Conservation (phyloP, 2,888 invertebrate genomes). For the Athrips mouffetella region DNA sequence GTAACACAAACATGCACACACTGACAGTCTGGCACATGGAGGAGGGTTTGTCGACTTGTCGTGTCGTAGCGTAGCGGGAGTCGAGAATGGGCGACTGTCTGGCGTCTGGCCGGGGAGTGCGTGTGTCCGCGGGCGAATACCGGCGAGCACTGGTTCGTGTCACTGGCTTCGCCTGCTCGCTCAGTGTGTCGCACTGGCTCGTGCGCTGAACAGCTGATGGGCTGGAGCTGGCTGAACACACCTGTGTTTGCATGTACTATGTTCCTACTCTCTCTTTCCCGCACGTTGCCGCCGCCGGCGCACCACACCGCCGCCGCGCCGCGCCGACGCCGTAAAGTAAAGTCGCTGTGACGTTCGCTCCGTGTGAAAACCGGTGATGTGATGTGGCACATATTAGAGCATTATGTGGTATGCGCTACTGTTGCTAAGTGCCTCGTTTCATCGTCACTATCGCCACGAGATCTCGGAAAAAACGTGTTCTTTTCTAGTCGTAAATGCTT, state of each 20-base stretch:
- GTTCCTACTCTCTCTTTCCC: conserved; percentile 61
- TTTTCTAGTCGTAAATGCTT: neutral
- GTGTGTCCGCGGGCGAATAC: conserved; percentile 59
- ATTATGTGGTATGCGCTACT: conserved; percentile 18
- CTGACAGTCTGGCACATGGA: conserved; percentile 53
- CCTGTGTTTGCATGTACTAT: conserved; percentile 46
- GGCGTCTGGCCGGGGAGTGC: conserved; percentile 45
- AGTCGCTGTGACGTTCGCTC: conserved; percentile 48
- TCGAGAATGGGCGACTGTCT: conserved; percentile 43
- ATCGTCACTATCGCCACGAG: neutral
- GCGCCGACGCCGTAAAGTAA: too few species aligned
- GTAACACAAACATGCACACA: conserved; percentile 64
- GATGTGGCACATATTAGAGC: conserved; percentile 26
- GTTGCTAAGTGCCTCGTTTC: conserved; percentile 19
- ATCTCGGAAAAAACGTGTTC: neutral
- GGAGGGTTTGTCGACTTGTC: conserved; percentile 29
- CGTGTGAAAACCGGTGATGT: conserved; percentile 35
- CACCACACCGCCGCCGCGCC: conserved; percentile 51
- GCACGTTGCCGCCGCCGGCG: conserved; percentile 39
- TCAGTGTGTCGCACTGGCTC: conserved; percentile 34
- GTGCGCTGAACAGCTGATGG: conserved; percentile 69
- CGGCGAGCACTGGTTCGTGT: conserved; percentile 61
- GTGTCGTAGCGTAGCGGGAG: conserved; percentile 37
- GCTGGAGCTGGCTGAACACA: conserved; percentile 60
- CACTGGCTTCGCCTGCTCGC: conserved; percentile 29